These are phyloP conservation scores for Lucifuga dentata DNA, from an alignment of 2,113 vertebrate genomes.

Conservation along the genomic window DNA sequence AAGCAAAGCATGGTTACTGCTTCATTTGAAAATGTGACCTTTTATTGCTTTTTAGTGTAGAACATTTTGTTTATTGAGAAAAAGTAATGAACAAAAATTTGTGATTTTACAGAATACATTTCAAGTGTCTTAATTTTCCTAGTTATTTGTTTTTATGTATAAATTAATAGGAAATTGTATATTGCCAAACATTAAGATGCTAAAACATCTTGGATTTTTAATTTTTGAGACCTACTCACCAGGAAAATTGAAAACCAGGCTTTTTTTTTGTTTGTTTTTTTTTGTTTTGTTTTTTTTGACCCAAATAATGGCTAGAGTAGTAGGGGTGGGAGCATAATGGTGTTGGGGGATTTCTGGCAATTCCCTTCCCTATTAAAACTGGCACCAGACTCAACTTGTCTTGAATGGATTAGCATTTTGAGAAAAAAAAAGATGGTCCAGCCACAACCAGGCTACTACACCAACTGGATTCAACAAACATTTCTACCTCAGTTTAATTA, in stretches of 20 bases:
- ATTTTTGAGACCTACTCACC: conserved; percentile 2
- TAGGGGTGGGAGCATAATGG: neutral
- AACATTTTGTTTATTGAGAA: conserved; percentile 41
- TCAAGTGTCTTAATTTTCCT: neutral
- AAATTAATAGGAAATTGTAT: neutral
- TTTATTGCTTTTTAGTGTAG: conserved; percentile 15
- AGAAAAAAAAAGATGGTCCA: neutral
- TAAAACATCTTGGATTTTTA: conserved; percentile 1
- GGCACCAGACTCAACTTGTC: conserved; percentile 4
- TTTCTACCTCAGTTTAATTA: neutral
- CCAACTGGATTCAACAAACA: neutral
- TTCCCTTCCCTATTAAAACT: neutral
- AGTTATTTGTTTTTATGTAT: conserved; percentile 8
- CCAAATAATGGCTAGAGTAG: neutral
- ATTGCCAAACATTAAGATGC: conserved; percentile 7
- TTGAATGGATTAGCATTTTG: conserved; percentile 4
- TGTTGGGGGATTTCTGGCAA: neutral
- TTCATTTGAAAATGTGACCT: conserved; percentile 33
- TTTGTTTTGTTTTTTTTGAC: neutral
- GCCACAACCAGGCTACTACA: neutral
- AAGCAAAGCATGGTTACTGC: conserved; percentile 4
- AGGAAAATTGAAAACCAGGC: neutral
- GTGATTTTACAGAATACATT: conserved; percentile 14
- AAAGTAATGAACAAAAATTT: conserved; percentile 53
- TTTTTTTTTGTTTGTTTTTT: neutral